Evolutionary conservation across 92 coral and sea anemone species (phyloP), one percentile per base, ranked within the genome.

Genomic region (Isaurus tuberculatus): DNA sequence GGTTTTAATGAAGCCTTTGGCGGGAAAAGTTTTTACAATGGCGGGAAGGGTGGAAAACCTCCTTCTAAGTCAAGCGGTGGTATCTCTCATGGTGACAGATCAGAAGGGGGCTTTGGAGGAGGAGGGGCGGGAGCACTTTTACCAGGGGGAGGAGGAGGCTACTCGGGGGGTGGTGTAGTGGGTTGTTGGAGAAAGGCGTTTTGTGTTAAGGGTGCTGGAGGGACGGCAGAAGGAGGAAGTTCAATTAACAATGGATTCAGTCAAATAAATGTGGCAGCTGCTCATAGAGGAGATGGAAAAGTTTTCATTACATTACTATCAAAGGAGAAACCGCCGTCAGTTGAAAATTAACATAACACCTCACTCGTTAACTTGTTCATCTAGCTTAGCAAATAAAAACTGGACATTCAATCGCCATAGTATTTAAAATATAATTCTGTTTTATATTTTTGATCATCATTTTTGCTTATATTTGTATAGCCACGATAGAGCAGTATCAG

Each of bases 91-190:
- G 95, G 94, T 15, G 86, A 82, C 11, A 66, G 77, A 46, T 92
- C 96, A 67, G 92, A 84, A 58, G 98, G 98, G 64, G 98, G 98
- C 13, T 95, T 95, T 58, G 98, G 98, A 42, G 98, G 98, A 49
- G 98, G 98, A 44, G 98, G 98, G 25, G 95, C 98, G 8, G 94
- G 95, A n/a, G 95, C 98, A 14, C 84, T 95, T 69, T 86, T 95
- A 57, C 95, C 98, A 19, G 98, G 98, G 3, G 98, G 89, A 14
- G 98, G 98, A 17, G 98, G 98, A 17, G 98, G 98, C 27, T 95
- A 90, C 86, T 94, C 93, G 9, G 98, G 98, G 26, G 98, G 98
- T 3, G 95, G 96, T 31, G 98, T 95, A 3, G 84, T 66, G 11
- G 98, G 98, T 16, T 93, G 97, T 31, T 93, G 92, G 92, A 32